Evolutionary conservation across 2,888 invertebrate genomes (phyloP), one percentile per base, ranked within the genome.

Genomic region (Luperina nickerlii): DNA sequence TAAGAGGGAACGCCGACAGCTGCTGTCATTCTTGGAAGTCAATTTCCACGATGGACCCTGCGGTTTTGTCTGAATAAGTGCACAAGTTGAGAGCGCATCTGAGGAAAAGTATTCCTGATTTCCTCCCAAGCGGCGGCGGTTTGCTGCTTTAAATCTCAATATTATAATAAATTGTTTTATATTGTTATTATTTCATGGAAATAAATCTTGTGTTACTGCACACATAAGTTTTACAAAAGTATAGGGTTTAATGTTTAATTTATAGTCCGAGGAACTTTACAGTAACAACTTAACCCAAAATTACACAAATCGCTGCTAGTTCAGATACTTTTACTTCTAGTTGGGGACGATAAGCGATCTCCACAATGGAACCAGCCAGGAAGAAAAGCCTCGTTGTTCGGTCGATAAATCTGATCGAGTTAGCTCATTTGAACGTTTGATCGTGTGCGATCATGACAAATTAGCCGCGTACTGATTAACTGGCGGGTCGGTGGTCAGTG

Each of bases 401-500:
- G 63, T 63, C 62, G 60, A 42, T 80, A 68, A 62, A 62, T 54
- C 32, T 51, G 32, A 62, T 54, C 60, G n/a, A 62, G 65, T 57
- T 38, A 20, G 54, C 24, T 68, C 42, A 72, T 62, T n/a, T 45
- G 73, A 54, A 63, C 69, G 32, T 32, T 38, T 42, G 65, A 65
- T 54, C 18, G 60, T 9, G 54, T 74, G 48, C 60, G 27, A 66
- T 51, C 38, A 60, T n/a, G 42, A 51, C 32, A 48, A 65, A 79
- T 69, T 60, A 69, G 57, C 27, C 18, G 45, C 45, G 62, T 18
- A 18, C 32, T 80, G 62, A 78, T 71, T 60, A 71, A 20, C 48
- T 42, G 32, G 8, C 54, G 6, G 3, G 38, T 9, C 24, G 38
- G 32, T 6, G 24, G 38, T 15, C 13, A 27, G 51, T 6, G n/a